phyloP scores from a whole-genome alignment of 2,797 vertebrate species.

The Falco berigora region DNA sequence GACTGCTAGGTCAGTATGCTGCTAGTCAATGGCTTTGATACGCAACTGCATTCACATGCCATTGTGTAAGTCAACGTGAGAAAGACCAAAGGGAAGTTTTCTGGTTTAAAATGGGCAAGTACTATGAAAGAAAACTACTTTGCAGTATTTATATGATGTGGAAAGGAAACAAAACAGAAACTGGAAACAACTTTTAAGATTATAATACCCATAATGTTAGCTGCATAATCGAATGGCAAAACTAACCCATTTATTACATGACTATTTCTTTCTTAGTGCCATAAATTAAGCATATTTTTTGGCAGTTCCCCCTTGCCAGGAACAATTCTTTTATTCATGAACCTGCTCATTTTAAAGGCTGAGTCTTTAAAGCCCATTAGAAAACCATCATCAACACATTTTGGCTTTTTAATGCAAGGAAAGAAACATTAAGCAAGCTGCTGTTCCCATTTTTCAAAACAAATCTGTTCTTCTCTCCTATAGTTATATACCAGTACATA shows the following conservation, averaged over 20 bases:
- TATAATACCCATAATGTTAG: background rate
- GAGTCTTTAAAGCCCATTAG: conserved; percentile 40
- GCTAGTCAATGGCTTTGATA: background rate
- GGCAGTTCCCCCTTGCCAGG: background rate
- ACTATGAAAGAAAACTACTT: background rate
- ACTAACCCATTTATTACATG: conserved; percentile 4
- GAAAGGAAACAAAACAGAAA: background rate
- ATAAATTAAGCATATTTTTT: conserved; percentile 41
- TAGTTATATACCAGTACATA: background rate
- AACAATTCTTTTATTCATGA: conserved; percentile 38
- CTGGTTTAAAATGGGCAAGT: too few species aligned
- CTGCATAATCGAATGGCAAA: background rate
- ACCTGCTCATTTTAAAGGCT: conserved; percentile 19
- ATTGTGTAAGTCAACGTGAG: background rate
- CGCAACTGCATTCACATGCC: background rate
- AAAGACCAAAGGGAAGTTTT: background rate
- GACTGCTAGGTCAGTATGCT: background rate
- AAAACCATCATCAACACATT: conserved; percentile 36
- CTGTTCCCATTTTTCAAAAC: background rate
- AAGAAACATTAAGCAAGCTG: background rate
- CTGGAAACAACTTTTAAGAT: conserved; percentile 5
- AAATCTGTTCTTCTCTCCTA: background rate
- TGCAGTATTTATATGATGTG: background rate
- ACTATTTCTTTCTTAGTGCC: conserved; percentile 31
- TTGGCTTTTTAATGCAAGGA: background rate